Evolutionary conservation across 2,797 vertebrate genomes (phyloP).

Genomic region (Streptopelia turtur): DNA sequence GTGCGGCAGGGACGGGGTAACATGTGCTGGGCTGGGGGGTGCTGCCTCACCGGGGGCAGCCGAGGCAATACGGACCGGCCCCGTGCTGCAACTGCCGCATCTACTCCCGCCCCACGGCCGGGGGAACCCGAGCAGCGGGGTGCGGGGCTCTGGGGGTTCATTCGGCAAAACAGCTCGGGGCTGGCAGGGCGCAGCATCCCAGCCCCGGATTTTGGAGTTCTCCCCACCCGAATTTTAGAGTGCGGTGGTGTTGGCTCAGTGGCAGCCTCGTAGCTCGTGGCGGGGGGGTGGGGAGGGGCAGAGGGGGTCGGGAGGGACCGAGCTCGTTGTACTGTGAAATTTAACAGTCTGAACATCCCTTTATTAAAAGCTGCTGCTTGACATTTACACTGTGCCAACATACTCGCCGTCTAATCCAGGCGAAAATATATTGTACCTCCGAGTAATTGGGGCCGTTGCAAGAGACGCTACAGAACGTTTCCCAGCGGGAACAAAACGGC

Average conservation of each 20-base stretch:
- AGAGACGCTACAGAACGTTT: conserved; percentile 42
- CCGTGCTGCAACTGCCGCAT: neutral
- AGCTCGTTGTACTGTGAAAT: conserved; percentile 60
- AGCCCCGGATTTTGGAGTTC: neutral
- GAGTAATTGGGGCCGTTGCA: conserved; percentile 27
- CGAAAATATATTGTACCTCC: conserved; percentile 60
- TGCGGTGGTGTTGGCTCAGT: neutral
- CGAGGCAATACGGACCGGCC: no score
- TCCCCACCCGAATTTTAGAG: neutral
- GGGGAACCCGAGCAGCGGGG: neutral
- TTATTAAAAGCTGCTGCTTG: conserved; percentile 80
- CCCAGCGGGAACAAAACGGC: conserved; percentile 53
- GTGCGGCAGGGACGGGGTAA: conserved; percentile 83
- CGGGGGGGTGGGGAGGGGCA: neutral
- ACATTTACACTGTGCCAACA: conserved; percentile 79
- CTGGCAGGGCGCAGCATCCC: neutral
- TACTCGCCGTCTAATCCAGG: conserved; percentile 73
- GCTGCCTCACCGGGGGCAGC: neutral
- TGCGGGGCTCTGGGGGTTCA: neutral
- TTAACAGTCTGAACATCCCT: conserved; percentile 76
- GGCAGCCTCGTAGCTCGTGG: neutral
- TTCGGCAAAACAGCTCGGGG: neutral
- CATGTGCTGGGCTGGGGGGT: conserved; percentile 81
- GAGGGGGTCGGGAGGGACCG: neutral
- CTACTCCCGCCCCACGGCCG: neutral